phyloP scores from a whole-genome alignment of 1,140 invertebrate species.

The Papilio helenus region DNA sequence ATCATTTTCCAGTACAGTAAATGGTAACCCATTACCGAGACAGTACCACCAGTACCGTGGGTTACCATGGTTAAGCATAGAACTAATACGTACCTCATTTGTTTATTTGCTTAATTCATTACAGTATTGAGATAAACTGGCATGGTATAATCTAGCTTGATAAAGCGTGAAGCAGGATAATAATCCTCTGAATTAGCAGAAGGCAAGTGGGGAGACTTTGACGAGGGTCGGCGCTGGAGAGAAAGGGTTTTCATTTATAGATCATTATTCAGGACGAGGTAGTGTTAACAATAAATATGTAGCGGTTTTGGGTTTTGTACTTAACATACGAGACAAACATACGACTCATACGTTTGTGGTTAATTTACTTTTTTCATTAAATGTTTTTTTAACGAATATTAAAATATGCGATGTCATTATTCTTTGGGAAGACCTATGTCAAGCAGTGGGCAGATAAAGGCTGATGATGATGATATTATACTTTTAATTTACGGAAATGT shows the following conservation, averaged over 20 bases:
- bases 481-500: not conserved
- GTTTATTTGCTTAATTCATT: not conserved
- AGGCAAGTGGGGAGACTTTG: slow-evolving; percentile 16
- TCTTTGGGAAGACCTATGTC: no score
- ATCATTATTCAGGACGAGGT: slow-evolving; percentile 19
- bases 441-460: no score
- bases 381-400: no score
- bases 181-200: slow-evolving; percentile 16
- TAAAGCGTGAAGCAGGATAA: slow-evolving; percentile 25
- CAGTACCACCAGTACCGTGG: no score
- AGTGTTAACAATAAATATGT: slow-evolving; percentile 26
- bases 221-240: slow-evolving; percentile 14
- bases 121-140: not conserved
- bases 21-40: no score
- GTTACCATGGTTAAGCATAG: no score
- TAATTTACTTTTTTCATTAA: no score
- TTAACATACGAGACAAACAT: not conserved
- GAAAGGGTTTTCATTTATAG: slow-evolving; percentile 24
- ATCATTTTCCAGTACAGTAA: no score
- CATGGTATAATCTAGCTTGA: not conserved
- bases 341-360: not conserved
- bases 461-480: no score
- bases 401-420: no score
- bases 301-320: slow-evolving; percentile 20
- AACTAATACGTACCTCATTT: not conserved